These are phyloP conservation scores for Patiria pectinifera DNA, from an alignment of 53 echinoderm and acorn worm genomes.

Conservation along the genomic window DNA sequence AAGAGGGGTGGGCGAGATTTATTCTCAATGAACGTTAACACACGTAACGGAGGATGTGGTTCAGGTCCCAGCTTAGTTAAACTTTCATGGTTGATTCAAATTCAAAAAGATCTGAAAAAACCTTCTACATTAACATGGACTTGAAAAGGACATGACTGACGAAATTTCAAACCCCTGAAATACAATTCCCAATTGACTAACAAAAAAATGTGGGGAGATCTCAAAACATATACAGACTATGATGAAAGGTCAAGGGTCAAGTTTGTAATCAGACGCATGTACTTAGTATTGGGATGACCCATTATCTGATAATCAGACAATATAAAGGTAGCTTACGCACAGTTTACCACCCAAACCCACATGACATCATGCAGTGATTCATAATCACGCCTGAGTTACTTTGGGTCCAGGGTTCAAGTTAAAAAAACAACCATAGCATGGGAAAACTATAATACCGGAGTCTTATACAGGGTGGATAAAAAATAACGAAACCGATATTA, in stretches of 20 bases:
- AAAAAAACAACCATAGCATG: background rate
- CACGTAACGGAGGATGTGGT: too few species aligned
- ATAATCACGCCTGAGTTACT: background rate
- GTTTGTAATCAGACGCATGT: background rate
- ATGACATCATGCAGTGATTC: background rate
- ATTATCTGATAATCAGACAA: background rate
- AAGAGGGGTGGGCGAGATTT: too few species aligned
- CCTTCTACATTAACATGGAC: background rate
- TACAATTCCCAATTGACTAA: background rate
- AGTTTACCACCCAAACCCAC: too few species aligned
- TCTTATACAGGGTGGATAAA: too few species aligned
- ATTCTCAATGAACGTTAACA: too few species aligned
- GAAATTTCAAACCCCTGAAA: background rate
- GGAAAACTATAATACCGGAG: background rate
- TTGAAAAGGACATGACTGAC: background rate
- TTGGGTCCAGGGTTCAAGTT: slow-evolving; percentile 5
- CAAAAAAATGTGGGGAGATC: background rate
- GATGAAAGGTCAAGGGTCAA: background rate
- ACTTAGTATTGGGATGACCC: background rate
- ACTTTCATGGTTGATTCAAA: background rate
- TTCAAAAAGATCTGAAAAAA: background rate
- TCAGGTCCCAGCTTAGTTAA: too few species aligned
- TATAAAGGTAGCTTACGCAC: too few species aligned
- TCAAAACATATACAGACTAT: background rate
- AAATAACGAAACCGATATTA: too few species aligned